phyloP scores from a whole-genome alignment of 1,140 invertebrate species.

The Coenobita brevimanus region DNA sequence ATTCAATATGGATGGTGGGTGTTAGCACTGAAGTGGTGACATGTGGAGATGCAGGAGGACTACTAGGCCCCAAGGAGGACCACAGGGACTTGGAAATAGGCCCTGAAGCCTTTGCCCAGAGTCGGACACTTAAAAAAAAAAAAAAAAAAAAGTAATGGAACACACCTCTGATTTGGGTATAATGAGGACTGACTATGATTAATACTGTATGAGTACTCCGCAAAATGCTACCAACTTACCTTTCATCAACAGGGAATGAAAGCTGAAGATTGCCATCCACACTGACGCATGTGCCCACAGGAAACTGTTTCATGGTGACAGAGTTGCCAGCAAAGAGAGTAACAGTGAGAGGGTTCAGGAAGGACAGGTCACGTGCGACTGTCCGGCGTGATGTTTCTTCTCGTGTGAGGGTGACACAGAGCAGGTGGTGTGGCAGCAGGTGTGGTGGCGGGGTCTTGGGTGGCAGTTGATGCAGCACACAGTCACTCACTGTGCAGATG shows the following conservation, averaged over 20 bases:
- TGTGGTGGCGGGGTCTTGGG: neutral
- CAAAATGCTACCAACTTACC: too few relatives aligned
- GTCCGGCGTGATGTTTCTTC: constrained; percentile 35
- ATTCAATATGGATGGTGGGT: too few relatives aligned
- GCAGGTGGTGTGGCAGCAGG: constrained; percentile 3
- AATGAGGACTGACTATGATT: too few relatives aligned
- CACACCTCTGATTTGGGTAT: too few relatives aligned
- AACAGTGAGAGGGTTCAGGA: constrained; percentile 43
- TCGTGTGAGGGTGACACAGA: constrained; percentile 36
- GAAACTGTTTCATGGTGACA: neutral
- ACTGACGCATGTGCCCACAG: neutral
- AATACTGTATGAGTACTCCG: too few relatives aligned
- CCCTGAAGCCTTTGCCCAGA: too few relatives aligned
- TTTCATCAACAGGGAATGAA: constrained; percentile 41
- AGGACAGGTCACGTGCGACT: constrained; percentile 49
- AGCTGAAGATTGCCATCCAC: constrained; percentile 34
- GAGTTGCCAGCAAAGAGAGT: constrained; percentile 23
- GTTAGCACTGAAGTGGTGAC: too few relatives aligned
- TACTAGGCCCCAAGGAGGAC: too few relatives aligned
- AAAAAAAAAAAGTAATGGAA: too few relatives aligned
- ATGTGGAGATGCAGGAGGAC: too few relatives aligned
- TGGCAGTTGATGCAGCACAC: constrained; percentile 46
- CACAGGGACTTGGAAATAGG: too few relatives aligned
- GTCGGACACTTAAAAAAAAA: too few relatives aligned
- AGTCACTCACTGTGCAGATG: constrained; percentile 43